A percentile compares a stretch with the other conserved stretches of the same genome.
phyloP scores from a whole-genome alignment of 2,888 invertebrate genomes.

The Heliconius sara region DNA sequence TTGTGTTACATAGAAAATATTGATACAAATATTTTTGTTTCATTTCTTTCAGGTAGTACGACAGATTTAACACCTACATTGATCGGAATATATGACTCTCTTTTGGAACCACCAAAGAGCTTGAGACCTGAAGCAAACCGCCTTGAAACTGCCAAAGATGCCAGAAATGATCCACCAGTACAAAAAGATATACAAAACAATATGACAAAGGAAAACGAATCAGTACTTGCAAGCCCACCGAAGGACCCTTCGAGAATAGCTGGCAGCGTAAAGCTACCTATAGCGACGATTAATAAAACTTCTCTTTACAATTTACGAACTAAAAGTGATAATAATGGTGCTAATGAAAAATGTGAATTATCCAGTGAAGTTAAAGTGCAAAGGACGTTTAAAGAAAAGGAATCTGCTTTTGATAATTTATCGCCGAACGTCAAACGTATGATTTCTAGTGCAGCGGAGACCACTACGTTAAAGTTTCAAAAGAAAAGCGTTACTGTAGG shows the following conservation, averaged over 20 bases:
- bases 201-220: slow-evolving; percentile 59
- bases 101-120: slow-evolving; percentile 82
- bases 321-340: slow-evolving; percentile 75
- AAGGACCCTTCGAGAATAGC: slow-evolving; percentile 70
- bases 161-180: slow-evolving; percentile 79
- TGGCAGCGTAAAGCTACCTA: slow-evolving; percentile 74
- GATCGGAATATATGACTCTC: slow-evolving; percentile 93
- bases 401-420: slow-evolving; percentile 79
- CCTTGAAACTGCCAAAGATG: slow-evolving; percentile 77
- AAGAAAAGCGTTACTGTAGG: slow-evolving; percentile 67
- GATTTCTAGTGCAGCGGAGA: slow-evolving; percentile 82
- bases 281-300: slow-evolving; percentile 75
- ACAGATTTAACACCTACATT: slow-evolving; percentile 93
- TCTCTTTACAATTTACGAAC: slow-evolving; percentile 72
- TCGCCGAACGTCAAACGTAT: slow-evolving; percentile 86
- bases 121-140: slow-evolving; percentile 63
- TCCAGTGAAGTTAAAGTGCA: slow-evolving; percentile 69
- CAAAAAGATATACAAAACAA: slow-evolving; percentile 47
- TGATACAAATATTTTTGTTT: slow-evolving; percentile 25
- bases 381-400: slow-evolving; percentile 70
- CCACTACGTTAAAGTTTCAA: slow-evolving; percentile 73
- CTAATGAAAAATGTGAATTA: slow-evolving; percentile 63
- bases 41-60: slow-evolving; percentile 87
- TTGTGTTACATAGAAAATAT: not conserved
- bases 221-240: slow-evolving; percentile 53